Base-by-base conservation (phyloP, 2,888 invertebrate species). In the Cerastoderma edule region DNA sequence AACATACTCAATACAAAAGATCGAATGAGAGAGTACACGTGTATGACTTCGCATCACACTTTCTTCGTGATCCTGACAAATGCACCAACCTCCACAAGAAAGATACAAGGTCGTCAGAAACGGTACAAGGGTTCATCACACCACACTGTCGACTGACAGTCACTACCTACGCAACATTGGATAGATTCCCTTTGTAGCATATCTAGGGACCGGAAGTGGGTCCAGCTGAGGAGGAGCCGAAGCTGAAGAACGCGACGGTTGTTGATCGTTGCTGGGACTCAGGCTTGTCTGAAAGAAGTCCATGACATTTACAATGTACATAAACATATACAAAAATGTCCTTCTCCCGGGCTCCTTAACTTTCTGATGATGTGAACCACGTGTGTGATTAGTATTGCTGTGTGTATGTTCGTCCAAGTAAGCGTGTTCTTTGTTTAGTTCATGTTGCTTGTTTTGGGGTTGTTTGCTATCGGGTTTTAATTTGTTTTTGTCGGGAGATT, bases 201-300 rank as follows among this genome's bases (percentile, higher is more conserved):
- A 72, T 54, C 76, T 74, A 72, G 67, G 64, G 60, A 24, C 60
- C 48, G 46, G 71, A 56, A n/a, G 44, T 19, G 69, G 48, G 10
- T 54, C 63, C 67, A 68, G n/a, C n/a, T n/a, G 63, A 24, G 50
- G 71, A 63, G 22, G 60, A 44, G 50, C 80, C 77, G 68, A 81
- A 74, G 60, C 54, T 72, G 77, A 81, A 81, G 77, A 50, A 81
- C 28, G 80, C 70, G 65, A 78, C 72, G 63, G 69, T 78, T 27
- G 77, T 81, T 35, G 77, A 68, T 78, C 80, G 65, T n/a, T n/a
- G n/a, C 60, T 65, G 54, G 75, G 79, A 63, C 65, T 72, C 66
- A 22, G 76, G 65, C 72, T 72, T 69, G 63, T 78, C 80, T 81
- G 80, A 81, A 81, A 81, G 54, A 39, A 72, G 54, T 79, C 79